phyloP scores from a whole-genome alignment of 2,888 invertebrate species.

The Hirtodrosophila trivittata region DNA sequence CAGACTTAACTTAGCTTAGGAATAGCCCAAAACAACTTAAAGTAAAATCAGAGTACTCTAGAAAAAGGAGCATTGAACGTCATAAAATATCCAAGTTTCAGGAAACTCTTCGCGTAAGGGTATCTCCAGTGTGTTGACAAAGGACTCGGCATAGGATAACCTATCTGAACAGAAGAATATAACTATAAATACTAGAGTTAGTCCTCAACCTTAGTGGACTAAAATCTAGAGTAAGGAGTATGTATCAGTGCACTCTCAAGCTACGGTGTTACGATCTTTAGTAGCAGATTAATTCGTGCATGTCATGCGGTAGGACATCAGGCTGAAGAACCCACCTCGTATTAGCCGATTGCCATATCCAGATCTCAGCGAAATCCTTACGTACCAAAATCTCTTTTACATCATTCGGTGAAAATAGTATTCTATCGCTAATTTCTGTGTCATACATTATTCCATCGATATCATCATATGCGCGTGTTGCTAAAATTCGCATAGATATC shows the following conservation, averaged over 20 bases:
- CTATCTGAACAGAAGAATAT: conserved; percentile 14
- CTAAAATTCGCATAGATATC: too few relatives aligned
- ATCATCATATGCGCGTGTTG: too few relatives aligned
- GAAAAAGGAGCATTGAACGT: not conserved
- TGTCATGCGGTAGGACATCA: conserved; percentile 21
- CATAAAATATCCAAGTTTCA: conserved; percentile 35
- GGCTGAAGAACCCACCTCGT: conserved; percentile 51
- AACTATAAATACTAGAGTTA: conserved; percentile 16
- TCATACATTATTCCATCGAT: too few relatives aligned
- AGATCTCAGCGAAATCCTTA: conserved; percentile 60
- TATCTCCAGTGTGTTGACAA: not conserved
- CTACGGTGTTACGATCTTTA: conserved; percentile 29
- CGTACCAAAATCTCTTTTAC: conserved; percentile 36
- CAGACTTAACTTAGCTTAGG: too few relatives aligned
- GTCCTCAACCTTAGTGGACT: conserved; percentile 29
- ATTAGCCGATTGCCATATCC: conserved; percentile 63
- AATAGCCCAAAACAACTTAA: not conserved
- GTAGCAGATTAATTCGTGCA: conserved; percentile 14
- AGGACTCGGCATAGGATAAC: conserved; percentile 3
- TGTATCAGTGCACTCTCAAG: conserved; percentile 16
- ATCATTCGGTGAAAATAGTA: too few relatives aligned
- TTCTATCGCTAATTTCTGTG: too few relatives aligned
- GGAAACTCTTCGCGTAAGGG: conserved; percentile 46
- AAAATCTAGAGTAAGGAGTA: not conserved
- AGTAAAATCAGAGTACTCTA: conserved; percentile 4